phyloP scores from a whole-genome alignment of 2,113 vertebrate species.

The Ceyx melanurus region DNA sequence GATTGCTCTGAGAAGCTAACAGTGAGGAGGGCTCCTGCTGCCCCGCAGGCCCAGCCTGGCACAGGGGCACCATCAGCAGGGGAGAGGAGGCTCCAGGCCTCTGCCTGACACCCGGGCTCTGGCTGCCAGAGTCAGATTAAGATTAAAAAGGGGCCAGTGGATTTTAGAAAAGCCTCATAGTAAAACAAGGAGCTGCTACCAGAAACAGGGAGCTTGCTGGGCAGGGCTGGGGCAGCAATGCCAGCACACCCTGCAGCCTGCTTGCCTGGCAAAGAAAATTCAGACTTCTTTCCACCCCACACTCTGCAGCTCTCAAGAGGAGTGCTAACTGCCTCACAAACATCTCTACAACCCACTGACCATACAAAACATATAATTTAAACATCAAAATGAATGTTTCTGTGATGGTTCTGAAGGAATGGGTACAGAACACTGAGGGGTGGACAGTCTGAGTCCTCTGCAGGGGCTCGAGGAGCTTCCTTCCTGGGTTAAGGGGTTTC shows the following conservation, averaged over 20 bases:
- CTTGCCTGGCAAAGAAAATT: neutral
- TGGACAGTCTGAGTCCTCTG: neutral
- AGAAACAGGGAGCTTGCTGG: neutral
- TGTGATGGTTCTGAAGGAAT: neutral
- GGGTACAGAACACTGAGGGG: neutral
- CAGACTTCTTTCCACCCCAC: neutral
- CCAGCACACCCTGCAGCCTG: neutral
- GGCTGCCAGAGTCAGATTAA: neutral
- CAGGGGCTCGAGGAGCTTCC: neutral
- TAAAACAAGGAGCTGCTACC: neutral
- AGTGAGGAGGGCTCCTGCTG: neutral
- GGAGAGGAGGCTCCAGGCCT: no score
- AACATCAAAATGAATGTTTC: neutral
- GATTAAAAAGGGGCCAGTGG: neutral
- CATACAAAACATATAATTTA: neutral
- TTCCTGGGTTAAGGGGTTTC: neutral
- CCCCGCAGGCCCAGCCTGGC: rapidly evolving
- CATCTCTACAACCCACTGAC: neutral
- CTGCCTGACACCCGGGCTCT: neutral
- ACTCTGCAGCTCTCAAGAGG: neutral
- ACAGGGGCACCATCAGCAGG: no score
- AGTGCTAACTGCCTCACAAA: neutral
- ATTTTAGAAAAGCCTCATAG: neutral
- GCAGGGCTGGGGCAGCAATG: neutral
- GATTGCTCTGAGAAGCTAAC: neutral